Evolutionary conservation across 2,797 vertebrate genomes (phyloP), one percentile per base, ranked within the genome.

Genomic region (Notolabrus celidotus): DNA sequence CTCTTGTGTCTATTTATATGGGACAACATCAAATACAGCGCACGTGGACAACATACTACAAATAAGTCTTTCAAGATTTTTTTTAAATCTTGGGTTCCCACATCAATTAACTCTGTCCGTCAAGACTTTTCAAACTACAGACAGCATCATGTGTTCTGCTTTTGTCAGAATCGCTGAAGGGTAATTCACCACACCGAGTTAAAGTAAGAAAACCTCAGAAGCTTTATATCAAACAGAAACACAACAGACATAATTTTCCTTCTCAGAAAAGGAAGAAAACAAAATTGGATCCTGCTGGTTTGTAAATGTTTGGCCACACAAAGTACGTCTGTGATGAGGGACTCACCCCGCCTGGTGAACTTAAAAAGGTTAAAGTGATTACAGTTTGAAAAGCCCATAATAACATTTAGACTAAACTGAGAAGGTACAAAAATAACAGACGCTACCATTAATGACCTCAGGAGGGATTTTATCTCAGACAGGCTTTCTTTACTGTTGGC

Each of bases 361-460:
- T 70, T 67, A n/a, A 56, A 65, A 70, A 63, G 27, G 67, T 65
- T 71, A 36, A 58, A 82, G 67, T 66, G 22, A 83, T 68, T 53
- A 59, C 25, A 52, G 39, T n/a, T 84, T 46, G 74, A 31, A 79
- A 81, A 72, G 72, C 54, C 23, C 51, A 39, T 65, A 63, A 57
- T 50, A 69, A 72, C 62, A 71, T 73, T 79, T 67, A 74, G 73
- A 36, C 55, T 33, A 75, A 83, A 81, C 45, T 6, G 12, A 66
- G 51, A 49, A 33, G 53, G 61, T 36, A 65, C 46, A 66, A 56
- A 75, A 72, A 80, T 73, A 79, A 74, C 51, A 46, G 15, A 77
- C 16, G 50, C 20, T 41, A 66, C 68, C 51, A 76, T 75, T 74
- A 81, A 77, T 77, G 54, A 79, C 75, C 61, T 79, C 61, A 43